These are phyloP conservation scores for Enteromius radiatus DNA, from an alignment of 2,797 vertebrate genomes.

Conservation along the genomic window DNA sequence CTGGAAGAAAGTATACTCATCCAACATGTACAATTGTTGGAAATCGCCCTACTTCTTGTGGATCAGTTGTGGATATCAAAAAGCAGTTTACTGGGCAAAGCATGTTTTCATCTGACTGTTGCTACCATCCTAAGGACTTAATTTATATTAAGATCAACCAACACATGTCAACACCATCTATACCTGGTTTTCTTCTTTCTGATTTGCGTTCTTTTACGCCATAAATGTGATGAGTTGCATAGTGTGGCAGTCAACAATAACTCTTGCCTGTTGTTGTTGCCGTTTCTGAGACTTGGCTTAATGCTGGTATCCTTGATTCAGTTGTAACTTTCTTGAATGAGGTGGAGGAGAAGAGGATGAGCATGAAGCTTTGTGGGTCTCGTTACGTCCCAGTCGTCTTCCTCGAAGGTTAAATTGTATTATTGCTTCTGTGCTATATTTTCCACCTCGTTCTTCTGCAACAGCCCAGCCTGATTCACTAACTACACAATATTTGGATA, in stretches of 20 bases:
- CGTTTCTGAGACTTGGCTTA: not conserved
- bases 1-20: not conserved
- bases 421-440: not conserved
- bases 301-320: conserved; percentile 1
- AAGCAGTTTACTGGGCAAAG: not conserved
- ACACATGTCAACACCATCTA: not conserved
- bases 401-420: not conserved
- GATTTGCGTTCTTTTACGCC: not conserved
- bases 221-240: not conserved
- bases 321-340: conserved; percentile 18
- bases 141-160: not conserved
- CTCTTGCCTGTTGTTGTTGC: not conserved
- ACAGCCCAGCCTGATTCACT: no score
- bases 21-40: not conserved
- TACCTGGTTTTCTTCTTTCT: not conserved
- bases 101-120: not conserved
- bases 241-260: not conserved
- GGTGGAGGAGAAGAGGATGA: conserved; percentile 25
- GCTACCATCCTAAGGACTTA: not conserved
- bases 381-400: not conserved
- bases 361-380: conserved; percentile 16
- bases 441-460: no score
- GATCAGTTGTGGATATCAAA: not conserved
- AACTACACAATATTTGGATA: not conserved
- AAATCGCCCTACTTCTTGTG: not conserved